Base-by-base conservation (phyloP, 2,113 vertebrate genomes). In the Tyto alba region DNA sequence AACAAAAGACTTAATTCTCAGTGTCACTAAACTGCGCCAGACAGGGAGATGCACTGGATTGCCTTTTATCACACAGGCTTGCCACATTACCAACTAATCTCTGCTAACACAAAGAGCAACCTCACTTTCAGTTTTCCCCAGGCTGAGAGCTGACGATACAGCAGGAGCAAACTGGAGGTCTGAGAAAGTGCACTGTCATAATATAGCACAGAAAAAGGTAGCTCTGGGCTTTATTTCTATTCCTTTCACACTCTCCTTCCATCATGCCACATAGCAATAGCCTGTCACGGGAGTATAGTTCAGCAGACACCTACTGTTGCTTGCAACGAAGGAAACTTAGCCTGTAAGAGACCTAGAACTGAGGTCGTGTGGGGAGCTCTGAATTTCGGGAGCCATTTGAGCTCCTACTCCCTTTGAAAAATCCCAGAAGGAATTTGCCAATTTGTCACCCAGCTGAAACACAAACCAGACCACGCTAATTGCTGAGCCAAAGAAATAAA, bases 1-100 rank as follows among this genome's bases (percentile, higher is more conserved):
- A 62, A 76, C 45, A 87, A 86, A 95, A 96, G 71, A 78, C 81
- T 94, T 95, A 89, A 94, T 95, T 79, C 84, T 76, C 74, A 64
- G 71, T 29, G 57, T 69, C 80, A 87, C 80, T 95, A 95, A 92
- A 79, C 62, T 64, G 56, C 3, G 3, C 20, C 92, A 91, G 77
- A 26, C 81, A 68, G 63, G 79, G 76, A 85, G 83, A 73, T n/a
- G 59, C 64, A 68, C 74, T 36, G 38, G 10, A 56, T 22, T 72
- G 55, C 63, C 60, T 89, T 45, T 88, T 67, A 95, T 87, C 87
- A 76, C 87, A 85, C 50, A 34, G 3, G 7, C n/a, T 88, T 41
- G 55, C 74, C 81, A 71, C 55, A 13, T 15, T 57, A 53, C 68
- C 2, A 1, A 50, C 66, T 66, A 15, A 81, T 73, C 86, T 75